Evolutionary conservation across 2,797 vertebrate genomes (phyloP).

Genomic region (Anableps anableps): DNA sequence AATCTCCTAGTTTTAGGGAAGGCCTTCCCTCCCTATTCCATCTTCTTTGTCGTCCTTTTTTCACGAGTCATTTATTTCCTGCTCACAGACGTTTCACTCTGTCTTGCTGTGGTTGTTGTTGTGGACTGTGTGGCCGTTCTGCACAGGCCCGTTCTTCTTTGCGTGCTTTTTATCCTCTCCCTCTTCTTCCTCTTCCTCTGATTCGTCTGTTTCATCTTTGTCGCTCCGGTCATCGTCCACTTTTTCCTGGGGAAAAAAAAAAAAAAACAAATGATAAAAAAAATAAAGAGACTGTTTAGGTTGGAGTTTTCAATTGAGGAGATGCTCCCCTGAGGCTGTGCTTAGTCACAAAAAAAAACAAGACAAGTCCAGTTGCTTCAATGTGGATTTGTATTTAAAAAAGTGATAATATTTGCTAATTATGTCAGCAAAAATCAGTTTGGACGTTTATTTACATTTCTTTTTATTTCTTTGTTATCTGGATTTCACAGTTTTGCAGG

Average conservation of each 20-base stretch:
- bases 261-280: not conserved
- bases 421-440: not conserved
- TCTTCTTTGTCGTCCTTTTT: slow-evolving; percentile 32
- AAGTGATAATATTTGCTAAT: not conserved
- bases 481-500: not conserved
- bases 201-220: slow-evolving; percentile 89
- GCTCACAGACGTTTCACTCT: slow-evolving; percentile 79
- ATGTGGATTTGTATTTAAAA: not conserved
- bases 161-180: slow-evolving; percentile 51
- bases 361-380: slow-evolving; percentile 2
- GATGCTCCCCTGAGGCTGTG: not conserved
- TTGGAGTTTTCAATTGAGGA: slow-evolving; percentile 15
- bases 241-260: slow-evolving; percentile 72
- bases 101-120: slow-evolving; percentile 92
- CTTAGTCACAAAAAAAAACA: slow-evolving; percentile 8
- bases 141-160: slow-evolving; percentile 83
- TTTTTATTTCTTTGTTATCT: not conserved
- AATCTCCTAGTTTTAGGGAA: slow-evolving; percentile 48
- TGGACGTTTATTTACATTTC: not conserved
- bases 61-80: slow-evolving; percentile 55
- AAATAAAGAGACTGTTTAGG: not conserved
- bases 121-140: slow-evolving; percentile 86
- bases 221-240: slow-evolving; percentile 95
- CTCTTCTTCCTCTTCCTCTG: slow-evolving; percentile 67
- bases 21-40: slow-evolving; percentile 19